These are phyloP conservation scores for Centruroides sculpturatus DNA, from an alignment of 1,140 invertebrate species.

Conservation along the genomic window DNA sequence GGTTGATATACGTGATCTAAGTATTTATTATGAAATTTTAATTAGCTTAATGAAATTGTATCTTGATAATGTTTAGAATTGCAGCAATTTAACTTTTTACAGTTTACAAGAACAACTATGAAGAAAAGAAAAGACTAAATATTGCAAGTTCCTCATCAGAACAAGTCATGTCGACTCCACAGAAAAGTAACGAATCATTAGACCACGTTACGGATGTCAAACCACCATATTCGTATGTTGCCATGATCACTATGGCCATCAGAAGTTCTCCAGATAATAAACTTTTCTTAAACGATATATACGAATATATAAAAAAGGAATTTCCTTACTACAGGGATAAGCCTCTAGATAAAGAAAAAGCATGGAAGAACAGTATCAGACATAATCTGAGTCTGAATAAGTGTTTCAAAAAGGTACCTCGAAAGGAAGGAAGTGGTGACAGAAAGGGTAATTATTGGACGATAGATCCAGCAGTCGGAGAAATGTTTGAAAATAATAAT, in stretches of 20 bases:
- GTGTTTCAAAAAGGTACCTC: constrained; percentile 70
- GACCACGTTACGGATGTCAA: too few relatives aligned
- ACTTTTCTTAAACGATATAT: constrained; percentile 89
- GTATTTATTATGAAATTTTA: too few relatives aligned
- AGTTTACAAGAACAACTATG: too few relatives aligned
- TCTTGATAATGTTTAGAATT: too few relatives aligned
- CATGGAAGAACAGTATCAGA: constrained; percentile 92
- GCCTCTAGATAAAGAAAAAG: constrained; percentile 53
- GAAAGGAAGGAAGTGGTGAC: constrained; percentile 57
- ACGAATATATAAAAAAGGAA: constrained; percentile 32
- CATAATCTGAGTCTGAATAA: constrained; percentile 81
- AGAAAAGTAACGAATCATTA: too few relatives aligned
- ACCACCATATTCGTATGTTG: constrained; percentile 84
- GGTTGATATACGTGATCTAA: too few relatives aligned
- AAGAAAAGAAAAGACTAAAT: too few relatives aligned
- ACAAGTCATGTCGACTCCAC: too few relatives aligned
- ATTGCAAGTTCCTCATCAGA: too few relatives aligned
- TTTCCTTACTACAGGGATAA: constrained; percentile 53
- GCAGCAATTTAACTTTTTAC: too few relatives aligned
- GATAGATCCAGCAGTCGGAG: constrained; percentile 65
- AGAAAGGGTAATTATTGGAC: constrained; percentile 90
- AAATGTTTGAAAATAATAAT: constrained; percentile 96
- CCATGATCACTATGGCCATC: constrained; percentile 91
- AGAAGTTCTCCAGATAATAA: constrained; percentile 58
- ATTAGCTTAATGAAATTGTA: too few relatives aligned